phyloP scores from a whole-genome alignment of 2,888 invertebrate species.

The Cryptocephalus primarius region DNA sequence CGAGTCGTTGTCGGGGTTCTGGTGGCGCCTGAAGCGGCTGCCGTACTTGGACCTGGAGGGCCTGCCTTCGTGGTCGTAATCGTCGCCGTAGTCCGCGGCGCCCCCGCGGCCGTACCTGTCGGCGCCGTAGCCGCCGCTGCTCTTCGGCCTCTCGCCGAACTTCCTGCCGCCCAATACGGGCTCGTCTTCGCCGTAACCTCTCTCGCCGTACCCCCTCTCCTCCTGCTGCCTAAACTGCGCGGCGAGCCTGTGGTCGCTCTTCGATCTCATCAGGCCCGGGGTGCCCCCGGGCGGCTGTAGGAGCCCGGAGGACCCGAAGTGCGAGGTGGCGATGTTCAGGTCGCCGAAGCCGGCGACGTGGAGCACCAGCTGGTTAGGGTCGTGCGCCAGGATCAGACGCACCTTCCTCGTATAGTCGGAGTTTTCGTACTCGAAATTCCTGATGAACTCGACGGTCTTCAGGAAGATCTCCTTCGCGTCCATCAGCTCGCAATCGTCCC shows the following conservation, averaged over 20 bases:
- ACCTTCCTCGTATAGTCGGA: constrained; percentile 79
- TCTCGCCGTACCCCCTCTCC: constrained; percentile 38
- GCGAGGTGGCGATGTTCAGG: constrained; percentile 59
- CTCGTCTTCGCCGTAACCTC: constrained; percentile 49
- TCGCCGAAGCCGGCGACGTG: constrained; percentile 87
- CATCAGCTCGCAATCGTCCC: constrained; percentile 88
- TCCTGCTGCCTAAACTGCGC: constrained; percentile 81
- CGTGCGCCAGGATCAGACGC: constrained; percentile 79
- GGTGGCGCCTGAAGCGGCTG: constrained; percentile 41
- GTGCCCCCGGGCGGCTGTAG: constrained; percentile 44
- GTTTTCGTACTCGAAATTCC: constrained; percentile 90
- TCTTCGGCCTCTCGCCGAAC: constrained; percentile 57
- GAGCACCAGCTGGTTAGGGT: constrained; percentile 81
- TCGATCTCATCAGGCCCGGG: constrained; percentile 80
- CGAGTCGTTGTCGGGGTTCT: constrained; percentile 61
- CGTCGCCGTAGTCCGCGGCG: constrained; percentile 50
- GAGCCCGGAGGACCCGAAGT: constrained; percentile 38
- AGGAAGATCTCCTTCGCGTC: constrained; percentile 94
- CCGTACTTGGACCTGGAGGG: constrained; percentile 59
- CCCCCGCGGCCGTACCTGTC: constrained; percentile 38
- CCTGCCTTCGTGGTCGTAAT: constrained; percentile 54
- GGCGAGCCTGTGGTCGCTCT: constrained; percentile 85
- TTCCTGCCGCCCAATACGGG: constrained; percentile 63
- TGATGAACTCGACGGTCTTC: constrained; percentile 89
- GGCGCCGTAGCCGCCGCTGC: constrained; percentile 21